A percentile compares a stretch with the other conserved stretches of the same genome.
Evolutionary conservation across 1,140 invertebrate species (phyloP).

Genomic region (Hormaphis cornu): DNA sequence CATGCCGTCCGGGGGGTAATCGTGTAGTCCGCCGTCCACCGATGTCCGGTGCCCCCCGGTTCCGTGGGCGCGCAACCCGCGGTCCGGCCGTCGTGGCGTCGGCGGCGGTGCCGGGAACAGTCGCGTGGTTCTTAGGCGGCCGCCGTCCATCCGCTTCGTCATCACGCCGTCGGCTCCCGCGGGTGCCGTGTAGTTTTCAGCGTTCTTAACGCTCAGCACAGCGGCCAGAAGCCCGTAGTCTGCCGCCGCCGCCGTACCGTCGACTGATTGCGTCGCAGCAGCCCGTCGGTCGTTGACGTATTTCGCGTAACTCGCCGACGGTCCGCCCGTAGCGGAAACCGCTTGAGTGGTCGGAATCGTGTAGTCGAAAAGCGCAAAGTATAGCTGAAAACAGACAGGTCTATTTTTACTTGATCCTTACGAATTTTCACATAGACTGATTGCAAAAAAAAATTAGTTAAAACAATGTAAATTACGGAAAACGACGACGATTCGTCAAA

Average conservation of each 20-base stretch:
- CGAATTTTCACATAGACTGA: no score
- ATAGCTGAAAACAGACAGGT: not conserved
- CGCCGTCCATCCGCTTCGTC: not conserved
- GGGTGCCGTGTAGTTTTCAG: not conserved
- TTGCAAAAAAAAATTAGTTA: no score
- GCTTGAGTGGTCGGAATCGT: not conserved
- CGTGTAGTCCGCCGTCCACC: no score
- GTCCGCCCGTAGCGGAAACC: not conserved
- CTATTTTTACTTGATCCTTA: no score
- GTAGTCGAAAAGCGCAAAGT: conserved; percentile 3
- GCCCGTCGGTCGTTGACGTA: not conserved
- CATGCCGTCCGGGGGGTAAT: not conserved
- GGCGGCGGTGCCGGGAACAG: not conserved
- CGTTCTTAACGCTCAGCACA: not conserved
- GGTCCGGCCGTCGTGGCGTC: not conserved
- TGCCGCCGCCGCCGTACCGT: not conserved
- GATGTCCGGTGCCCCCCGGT: no score
- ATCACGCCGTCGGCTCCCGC: not conserved
- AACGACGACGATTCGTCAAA: no score
- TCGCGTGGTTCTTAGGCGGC: not conserved
- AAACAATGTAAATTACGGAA: no score
- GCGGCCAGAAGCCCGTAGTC: not conserved
- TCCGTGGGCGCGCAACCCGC: no score
- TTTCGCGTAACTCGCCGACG: conserved; percentile 2
- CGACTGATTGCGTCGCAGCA: not conserved